A percentile compares a stretch with the other conserved stretches of the same genome.
Conservation (phyloP, 2,888 invertebrate species). For the Erebia aethiops region DNA sequence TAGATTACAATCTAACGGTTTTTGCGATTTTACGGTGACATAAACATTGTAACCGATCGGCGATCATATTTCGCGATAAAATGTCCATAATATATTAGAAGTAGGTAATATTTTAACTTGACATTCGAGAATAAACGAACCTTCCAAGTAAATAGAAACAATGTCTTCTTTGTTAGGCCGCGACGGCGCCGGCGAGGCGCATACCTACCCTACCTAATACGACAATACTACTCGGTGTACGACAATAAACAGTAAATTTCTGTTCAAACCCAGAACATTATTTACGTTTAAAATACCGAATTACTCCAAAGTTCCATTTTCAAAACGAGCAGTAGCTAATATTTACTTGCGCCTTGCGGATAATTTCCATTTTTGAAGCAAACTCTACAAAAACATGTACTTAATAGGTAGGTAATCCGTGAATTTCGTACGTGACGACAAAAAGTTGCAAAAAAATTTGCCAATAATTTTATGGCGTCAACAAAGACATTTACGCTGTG, state of each 20-base stretch:
- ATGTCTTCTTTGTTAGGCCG: constrained; percentile 47
- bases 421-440: neutral
- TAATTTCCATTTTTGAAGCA: neutral
- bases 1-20: too few species aligned
- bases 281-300: constrained; percentile 12
- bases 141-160: constrained; percentile 50
- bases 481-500: neutral
- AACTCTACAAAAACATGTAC: too few species aligned
- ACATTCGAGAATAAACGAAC: constrained; percentile 45
- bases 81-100: constrained; percentile 28
- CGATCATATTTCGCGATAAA: constrained; percentile 27
- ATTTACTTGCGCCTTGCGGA: neutral
- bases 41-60: neutral
- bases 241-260: constrained; percentile 45
- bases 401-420: neutral
- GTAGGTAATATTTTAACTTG: constrained; percentile 35
- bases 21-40: too few species aligned
- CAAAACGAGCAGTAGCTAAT: neutral
- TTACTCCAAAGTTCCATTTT: constrained; percentile 5
- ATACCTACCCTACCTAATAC: constrained; percentile 44
- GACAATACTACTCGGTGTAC: constrained; percentile 36
- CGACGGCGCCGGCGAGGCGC: constrained; percentile 52
- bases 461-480: neutral
- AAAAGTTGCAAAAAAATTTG: too few species aligned
- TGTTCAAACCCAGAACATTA: constrained; percentile 36